Base-by-base conservation (phyloP, 2,113 vertebrate species). In the Eubucco bourcierii region DNA sequence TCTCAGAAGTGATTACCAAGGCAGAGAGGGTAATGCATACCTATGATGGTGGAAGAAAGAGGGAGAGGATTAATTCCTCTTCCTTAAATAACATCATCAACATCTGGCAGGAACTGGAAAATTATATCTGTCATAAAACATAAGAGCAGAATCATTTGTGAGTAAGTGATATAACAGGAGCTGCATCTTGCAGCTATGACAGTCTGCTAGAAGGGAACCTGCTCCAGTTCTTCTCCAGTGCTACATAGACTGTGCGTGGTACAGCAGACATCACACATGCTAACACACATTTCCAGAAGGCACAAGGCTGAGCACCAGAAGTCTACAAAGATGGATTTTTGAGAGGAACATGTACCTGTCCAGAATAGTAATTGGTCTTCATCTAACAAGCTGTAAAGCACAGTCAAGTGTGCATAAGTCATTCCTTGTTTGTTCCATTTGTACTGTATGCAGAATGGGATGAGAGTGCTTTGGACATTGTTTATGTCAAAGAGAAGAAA, bases 321-420 rank as follows among this genome's bases (percentile, higher is more conserved):
- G 90, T 67, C 59, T 91, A 84, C 58, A 75, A 90, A 95, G 81
- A 93, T 87, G 71, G 75, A 88, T 93, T 93, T 95, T 94, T 90
- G 14, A 29, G 18, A 64, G 81, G 79, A 87, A 63, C 27, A 25
- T 84, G 61, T 82, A 63, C 50, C 85, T 89, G 28, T 72, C 80
- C 60, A 81, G 53, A 37, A 50, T 15, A 80, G 59, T 77, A 73
- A 90, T 94, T 90, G 29, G 44, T 93, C 91, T 94, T 95, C 70
- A 93, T 86, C 84, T 93, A 85, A 15, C 90, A 93, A 95, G 41
- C 59, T 81, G 50, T 0, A 90, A 47, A 88, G 86, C 55, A 55
- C 47, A 86, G 50, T 92, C 70, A 80, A 87, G 66, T 33, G 7
- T 89, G 61, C 74, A 94, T 90, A 92, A 94, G 93, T 94, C 87